Percentiles rank a stretch among this genome's conserved stretches.
phyloP scores from a whole-genome alignment of 2,888 invertebrate species.

The Dicyrtoma fusca region DNA sequence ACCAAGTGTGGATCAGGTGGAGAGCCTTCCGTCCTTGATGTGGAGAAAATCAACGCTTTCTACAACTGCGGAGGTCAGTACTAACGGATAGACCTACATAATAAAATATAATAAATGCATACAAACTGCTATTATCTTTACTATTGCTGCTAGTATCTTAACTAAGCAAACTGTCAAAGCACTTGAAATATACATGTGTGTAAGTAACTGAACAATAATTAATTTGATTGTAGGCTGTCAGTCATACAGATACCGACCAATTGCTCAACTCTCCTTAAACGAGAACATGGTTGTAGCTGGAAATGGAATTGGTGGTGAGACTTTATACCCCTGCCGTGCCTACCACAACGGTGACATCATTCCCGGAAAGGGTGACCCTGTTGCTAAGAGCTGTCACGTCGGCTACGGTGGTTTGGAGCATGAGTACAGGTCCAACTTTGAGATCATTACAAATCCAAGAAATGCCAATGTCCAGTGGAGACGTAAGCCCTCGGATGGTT shows the following conservation, averaged over 20 bases:
- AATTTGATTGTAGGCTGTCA: conserved; percentile 40
- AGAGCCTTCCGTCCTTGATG: conserved; percentile 49
- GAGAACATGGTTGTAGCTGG: conserved; percentile 43
- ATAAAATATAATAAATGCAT: neutral
- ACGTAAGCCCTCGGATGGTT: conserved; percentile 3
- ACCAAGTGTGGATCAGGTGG: conserved; percentile 55
- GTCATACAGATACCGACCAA: conserved; percentile 52
- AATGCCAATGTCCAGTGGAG: conserved; percentile 44
- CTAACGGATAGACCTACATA: neutral
- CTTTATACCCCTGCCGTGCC: conserved; percentile 46
- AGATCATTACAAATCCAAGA: conserved; percentile 49
- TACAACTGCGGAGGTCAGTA: conserved; percentile 46
- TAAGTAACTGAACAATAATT: neutral
- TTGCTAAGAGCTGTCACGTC: conserved; percentile 46
- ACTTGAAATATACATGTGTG: neutral
- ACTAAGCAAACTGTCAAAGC: neutral
- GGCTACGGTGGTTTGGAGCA: conserved; percentile 42
- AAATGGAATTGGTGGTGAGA: conserved; percentile 41
- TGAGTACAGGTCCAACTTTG: conserved; percentile 43
- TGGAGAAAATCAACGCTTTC: conserved; percentile 54
- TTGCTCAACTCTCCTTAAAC: conserved; percentile 30
- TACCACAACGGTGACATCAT: conserved; percentile 53
- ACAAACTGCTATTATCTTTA: too few species aligned
- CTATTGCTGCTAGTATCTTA: too few species aligned
- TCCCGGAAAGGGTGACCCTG: conserved; percentile 51